Base-by-base conservation (phyloP, 2,797 vertebrate species). In the Parauchenoglanis punctatus region DNA sequence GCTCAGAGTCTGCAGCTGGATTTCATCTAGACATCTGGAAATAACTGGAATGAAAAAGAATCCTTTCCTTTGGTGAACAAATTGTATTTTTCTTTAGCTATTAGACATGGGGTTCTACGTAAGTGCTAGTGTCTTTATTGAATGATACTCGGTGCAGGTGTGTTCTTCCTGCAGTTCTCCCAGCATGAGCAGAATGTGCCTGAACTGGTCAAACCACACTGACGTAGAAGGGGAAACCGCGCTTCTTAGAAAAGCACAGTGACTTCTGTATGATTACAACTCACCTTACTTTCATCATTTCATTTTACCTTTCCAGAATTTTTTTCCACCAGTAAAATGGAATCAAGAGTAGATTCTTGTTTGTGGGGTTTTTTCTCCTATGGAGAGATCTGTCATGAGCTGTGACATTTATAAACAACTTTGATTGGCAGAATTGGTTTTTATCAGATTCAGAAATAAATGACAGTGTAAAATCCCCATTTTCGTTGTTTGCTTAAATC, bases 131-230 rank as follows among this genome's bases (percentile, higher is more conserved):
- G 81, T 77, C 82, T 15, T 72, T 49, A 87, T 68, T 31, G 70
- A 68, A 70, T 52, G 85, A 88, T 85, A 44, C 76, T 40, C 25
- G 3, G 61, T 83, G 68, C 63, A 87, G 94, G 94, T 94, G 95
- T 58, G 93, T 91, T 91, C 49, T 68, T 85, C 63, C 59, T 89
- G 81, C 90, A 90, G 61, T 20, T 49, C 83, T 80, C 88, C 83
- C 89, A 90, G 90, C 91, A 95, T 95, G 93, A 92, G 7, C 88
- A 94, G 94, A 96, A 96, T 96, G 95, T 90, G 86, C 93, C 90
- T 93, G 25, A 89, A 92, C 95, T 61, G 90, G 95, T 96, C 93
- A 61, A 84, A 88, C 92, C 91, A 90, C 88, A 89, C 90, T 86
- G 68, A 86, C 91, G 88, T 56, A 89, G 90, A 59, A 68, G 49